Evolutionary conservation across 1,140 invertebrate species (phyloP).

Genomic region (Bilobella aurantiaca): DNA sequence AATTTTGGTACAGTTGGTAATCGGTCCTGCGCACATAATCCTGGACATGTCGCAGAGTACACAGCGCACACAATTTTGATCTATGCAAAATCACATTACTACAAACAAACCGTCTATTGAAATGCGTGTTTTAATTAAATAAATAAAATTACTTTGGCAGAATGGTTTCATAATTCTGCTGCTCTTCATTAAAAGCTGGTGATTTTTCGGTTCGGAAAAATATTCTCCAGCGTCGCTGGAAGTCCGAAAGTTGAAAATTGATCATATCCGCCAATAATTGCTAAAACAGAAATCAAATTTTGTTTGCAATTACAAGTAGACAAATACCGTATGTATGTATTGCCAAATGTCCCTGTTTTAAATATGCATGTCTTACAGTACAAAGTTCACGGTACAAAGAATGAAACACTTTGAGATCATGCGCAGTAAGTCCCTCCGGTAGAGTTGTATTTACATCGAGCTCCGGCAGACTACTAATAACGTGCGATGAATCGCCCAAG

Average conservation of each 20-base stretch:
- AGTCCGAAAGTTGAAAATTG: constrained; percentile 78
- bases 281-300: constrained; percentile 3
- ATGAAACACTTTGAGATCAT: constrained; percentile 64
- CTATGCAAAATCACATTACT: constrained; percentile 36
- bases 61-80: constrained; percentile 51
- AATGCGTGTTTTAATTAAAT: neutral
- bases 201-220: constrained; percentile 79
- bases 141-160: constrained; percentile 51
- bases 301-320: neutral
- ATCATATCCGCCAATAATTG: constrained; percentile 73
- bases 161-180: constrained; percentile 60
- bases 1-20: constrained; percentile 88
- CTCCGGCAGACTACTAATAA: constrained; percentile 70
- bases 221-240: constrained; percentile 80
- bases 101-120: neutral
- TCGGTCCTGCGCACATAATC: constrained; percentile 70
- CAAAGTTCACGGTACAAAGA: constrained; percentile 82
- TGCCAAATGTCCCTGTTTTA: no score
- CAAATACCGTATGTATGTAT: neutral
- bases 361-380: constrained; percentile 50
- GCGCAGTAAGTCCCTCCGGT: constrained; percentile 45
- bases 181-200: constrained; percentile 44
- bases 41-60: constrained; percentile 52
- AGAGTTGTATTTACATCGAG: constrained; percentile 68
- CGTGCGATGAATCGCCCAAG: constrained; percentile 64